phyloP scores from a whole-genome alignment of 2,888 invertebrate genomes.

The Drosophila greeni region DNA sequence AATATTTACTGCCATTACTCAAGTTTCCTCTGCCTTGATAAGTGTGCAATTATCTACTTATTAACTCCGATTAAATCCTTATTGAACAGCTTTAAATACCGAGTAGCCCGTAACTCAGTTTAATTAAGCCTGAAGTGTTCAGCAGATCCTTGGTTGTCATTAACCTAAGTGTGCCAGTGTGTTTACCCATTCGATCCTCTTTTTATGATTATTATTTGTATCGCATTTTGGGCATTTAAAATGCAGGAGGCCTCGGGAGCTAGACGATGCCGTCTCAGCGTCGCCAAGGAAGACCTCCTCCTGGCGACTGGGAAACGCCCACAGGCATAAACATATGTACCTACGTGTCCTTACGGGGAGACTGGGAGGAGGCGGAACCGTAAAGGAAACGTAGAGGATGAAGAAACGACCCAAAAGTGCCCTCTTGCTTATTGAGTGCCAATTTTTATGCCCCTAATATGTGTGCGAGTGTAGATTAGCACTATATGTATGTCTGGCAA shows the following conservation, averaged over 20 bases:
- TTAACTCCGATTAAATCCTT: constrained; percentile 4
- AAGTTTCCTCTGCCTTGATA: neutral
- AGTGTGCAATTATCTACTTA: neutral
- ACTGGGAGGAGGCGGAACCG: constrained; percentile 9
- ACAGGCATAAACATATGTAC: constrained; percentile 30
- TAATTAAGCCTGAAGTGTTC: neutral
- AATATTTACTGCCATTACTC: neutral
- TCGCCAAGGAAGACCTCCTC: constrained; percentile 26
- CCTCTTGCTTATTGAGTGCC: constrained; percentile 67
- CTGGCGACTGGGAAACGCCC: constrained; percentile 31
- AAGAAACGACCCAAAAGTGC: constrained; percentile 48
- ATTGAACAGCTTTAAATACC: neutral
- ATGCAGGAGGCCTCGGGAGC: constrained; percentile 38
- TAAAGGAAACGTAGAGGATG: neutral
- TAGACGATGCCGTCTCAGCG: constrained; percentile 43
- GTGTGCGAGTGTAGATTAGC: constrained; percentile 48
- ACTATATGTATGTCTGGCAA: constrained; percentile 45
- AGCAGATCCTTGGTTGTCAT: constrained; percentile 2
- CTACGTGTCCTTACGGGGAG: constrained; percentile 12
- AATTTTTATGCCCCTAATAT: constrained; percentile 66
- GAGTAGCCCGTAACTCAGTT: constrained; percentile 2
- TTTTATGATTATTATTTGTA: constrained; percentile 34
- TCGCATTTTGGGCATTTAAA: constrained; percentile 55
- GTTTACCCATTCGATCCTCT: constrained; percentile 12
- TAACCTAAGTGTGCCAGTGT: neutral